Conservation (phyloP, 2,113 vertebrate species). For the Paracanthobrama guichenoti region DNA sequence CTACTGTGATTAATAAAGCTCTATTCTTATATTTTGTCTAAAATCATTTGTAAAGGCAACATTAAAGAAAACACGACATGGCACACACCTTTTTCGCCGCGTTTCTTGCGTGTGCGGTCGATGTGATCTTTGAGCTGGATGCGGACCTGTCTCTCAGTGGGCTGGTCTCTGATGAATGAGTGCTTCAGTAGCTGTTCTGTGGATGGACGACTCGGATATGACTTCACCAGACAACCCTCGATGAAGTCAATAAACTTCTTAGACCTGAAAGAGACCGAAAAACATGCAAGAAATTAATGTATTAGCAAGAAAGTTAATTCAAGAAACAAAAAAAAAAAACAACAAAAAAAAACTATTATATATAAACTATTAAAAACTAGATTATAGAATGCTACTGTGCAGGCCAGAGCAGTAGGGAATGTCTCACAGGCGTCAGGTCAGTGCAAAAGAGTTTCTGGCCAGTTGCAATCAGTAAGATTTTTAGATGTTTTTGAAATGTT, state of each 20-base stretch:
- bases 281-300: not conserved
- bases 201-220: slow-evolving; percentile 86
- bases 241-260: slow-evolving; percentile 95
- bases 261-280: slow-evolving; percentile 76
- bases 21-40: not conserved
- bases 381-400: not conserved
- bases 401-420: not conserved
- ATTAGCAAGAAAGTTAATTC: not conserved
- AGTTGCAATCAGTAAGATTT: not conserved
- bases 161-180: slow-evolving; percentile 91
- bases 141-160: slow-evolving; percentile 90
- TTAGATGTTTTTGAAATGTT: not conserved
- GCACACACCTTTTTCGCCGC: slow-evolving; percentile 85
- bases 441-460: not conserved
- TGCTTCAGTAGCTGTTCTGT: slow-evolving; percentile 92
- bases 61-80: not conserved
- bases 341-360: too few species aligned
- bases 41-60: not conserved
- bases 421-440: not conserved
- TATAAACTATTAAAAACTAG: too few species aligned
- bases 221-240: slow-evolving; percentile 91
- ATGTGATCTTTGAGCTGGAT: slow-evolving; percentile 96
- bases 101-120: slow-evolving; percentile 89
- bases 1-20: not conserved
- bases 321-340: not conserved